These are phyloP conservation scores for Physeter macrocephalus DNA, from an alignment of 2,113 vertebrate species.

Conservation along the genomic window DNA sequence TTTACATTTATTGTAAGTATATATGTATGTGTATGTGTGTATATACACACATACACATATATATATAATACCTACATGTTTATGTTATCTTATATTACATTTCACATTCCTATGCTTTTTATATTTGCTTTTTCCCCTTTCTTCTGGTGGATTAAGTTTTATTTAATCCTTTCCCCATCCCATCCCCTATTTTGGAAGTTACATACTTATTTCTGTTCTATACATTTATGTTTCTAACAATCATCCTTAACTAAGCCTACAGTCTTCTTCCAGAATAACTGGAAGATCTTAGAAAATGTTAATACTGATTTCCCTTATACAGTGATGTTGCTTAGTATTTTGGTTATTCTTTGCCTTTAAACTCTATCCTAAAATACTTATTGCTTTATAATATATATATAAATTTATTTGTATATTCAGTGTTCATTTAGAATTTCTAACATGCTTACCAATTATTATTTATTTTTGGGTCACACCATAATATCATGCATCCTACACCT, in stretches of 20 bases:
- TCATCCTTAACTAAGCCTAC: not conserved
- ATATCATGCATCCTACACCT: not conserved
- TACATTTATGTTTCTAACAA: not conserved
- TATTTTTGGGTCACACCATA: not conserved
- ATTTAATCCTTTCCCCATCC: not conserved
- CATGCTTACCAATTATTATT: not conserved
- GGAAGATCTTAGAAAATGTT: not conserved
- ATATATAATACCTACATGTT: not conserved
- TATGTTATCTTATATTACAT: not conserved
- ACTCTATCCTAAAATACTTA: not conserved
- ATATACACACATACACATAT: not conserved
- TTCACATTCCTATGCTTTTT: not conserved
- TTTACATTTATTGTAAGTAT: constrained; percentile 9
- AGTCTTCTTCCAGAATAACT: constrained; percentile 7
- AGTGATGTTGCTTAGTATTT: not conserved
- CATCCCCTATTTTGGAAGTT: not conserved
- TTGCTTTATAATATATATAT: not conserved
- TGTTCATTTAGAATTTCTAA: not conserved
- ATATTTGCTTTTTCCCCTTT: not conserved
- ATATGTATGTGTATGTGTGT: not conserved
- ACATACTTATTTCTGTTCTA: not conserved
- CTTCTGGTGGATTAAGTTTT: not conserved
- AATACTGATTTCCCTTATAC: not conserved
- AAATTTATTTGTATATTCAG: not conserved
- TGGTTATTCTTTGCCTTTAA: not conserved